A percentile compares a stretch with the other conserved stretches of the same genome.
Evolutionary conservation across 2,113 vertebrate species (phyloP).

Genomic region (Zapornia atra): DNA sequence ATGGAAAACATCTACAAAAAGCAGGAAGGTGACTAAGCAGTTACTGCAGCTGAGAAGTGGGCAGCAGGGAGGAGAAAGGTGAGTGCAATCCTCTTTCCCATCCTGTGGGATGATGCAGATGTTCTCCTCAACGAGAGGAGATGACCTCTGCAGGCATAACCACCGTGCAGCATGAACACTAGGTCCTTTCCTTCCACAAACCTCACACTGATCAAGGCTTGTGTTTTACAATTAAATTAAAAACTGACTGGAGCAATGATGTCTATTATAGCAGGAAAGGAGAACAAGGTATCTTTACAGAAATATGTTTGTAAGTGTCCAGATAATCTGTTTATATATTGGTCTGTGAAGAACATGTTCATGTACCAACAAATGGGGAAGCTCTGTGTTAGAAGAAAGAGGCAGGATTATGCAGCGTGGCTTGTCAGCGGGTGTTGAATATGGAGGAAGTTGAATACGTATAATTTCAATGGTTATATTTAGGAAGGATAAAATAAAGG

Average conservation of each 20-base stretch:
- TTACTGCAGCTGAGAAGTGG: neutral
- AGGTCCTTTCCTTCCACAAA: neutral
- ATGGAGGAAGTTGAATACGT: neutral
- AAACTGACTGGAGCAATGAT: neutral
- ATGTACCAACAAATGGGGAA: neutral
- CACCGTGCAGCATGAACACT: neutral
- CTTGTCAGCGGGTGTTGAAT: neutral
- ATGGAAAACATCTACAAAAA: neutral
- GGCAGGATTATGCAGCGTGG: neutral
- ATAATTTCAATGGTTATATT: neutral
- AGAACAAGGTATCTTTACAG: neutral
- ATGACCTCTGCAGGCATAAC: neutral
- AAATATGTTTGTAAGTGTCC: rapidly evolving
- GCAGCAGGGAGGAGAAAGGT: neutral
- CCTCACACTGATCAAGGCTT: neutral
- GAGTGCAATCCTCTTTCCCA: neutral
- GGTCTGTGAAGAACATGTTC: neutral
- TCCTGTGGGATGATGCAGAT: rapidly evolving
- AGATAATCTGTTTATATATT: neutral
- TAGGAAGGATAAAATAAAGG: neutral
- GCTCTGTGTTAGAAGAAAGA: neutral
- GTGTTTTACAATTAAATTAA: neutral
- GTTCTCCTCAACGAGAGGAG: neutral
- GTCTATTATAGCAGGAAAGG: neutral
- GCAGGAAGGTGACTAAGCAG: neutral